Base-by-base conservation (phyloP, 1,140 invertebrate genomes). In the Neodiprion lecontei region DNA sequence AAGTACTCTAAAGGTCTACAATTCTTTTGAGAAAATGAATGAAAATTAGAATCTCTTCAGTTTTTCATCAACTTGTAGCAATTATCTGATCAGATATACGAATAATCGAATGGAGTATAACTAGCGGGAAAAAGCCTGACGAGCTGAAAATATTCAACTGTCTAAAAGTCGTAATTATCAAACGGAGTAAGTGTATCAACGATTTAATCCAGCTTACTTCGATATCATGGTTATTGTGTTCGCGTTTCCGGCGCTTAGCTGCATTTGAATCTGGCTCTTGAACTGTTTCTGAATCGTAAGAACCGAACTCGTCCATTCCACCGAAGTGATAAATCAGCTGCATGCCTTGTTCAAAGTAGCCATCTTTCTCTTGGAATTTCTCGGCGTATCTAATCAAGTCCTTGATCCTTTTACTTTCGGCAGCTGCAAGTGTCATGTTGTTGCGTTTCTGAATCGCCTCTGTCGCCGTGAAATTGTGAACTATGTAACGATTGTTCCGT, bases 241-340 rank as follows among this genome's bases (percentile, higher is more conserved):
- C 86, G 9, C 87, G 83, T 68, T 88, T 88, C 3, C 70, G 81
- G 69, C 87, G 82, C 0, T 72, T 69, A 0, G 71, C 77, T 9
- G 84, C 81, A 9, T 74, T 77, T 0, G 72, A 8, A 48, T 75
- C 78, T 9, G 49, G 11, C 1, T 74, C 74, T 17, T 9, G 53
- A 17, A 14, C 53, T 12, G 53, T 61, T 28, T 17, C 48, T 67
- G 61, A 65, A 65, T 73, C n/a, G 23, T 40, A 68, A 21, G 61
- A n/a, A 69, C 12, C 66, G 68, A 76, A 82, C 0, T 23, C 50
- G 14, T 82, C 79, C 67, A 74, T 71, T 28, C 72, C 76, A 1
- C 85, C 86, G n/a, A 84, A 88, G 76, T 88, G 87, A 79, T 88
- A 88, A 47, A 87, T 80, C 67, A 88, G 69, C 69, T 86, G 83